Evolutionary conservation across 2,797 vertebrate species (phyloP).

Genomic region (Decapterus maruadsi): DNA sequence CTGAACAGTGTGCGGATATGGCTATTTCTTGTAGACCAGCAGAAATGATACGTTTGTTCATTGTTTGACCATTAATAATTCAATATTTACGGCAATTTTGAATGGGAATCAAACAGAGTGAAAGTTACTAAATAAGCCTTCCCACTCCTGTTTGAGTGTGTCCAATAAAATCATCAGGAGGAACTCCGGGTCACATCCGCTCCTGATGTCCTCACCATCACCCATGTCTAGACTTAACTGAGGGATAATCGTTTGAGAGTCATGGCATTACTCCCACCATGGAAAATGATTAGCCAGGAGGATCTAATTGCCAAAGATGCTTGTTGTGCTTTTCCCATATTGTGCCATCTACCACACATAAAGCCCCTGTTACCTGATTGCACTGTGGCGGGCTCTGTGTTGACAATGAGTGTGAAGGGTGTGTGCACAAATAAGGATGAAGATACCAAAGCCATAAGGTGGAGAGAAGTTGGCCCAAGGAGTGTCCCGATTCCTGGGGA

Average conservation of each 20-base stretch:
- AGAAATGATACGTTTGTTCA: not conserved
- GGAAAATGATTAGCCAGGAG: slow-evolving; percentile 16
- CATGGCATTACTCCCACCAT: slow-evolving; percentile 2
- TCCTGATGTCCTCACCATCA: slow-evolving; percentile 5
- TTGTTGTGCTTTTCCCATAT: slow-evolving; percentile 19
- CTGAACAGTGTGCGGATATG: not conserved
- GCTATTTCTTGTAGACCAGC: not conserved
- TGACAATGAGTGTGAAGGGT: slow-evolving; percentile 47
- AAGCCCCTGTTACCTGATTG: not conserved
- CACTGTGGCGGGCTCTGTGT: slow-evolving; percentile 23
- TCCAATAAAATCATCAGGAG: not conserved
- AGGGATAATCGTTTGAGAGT: slow-evolving; percentile 12
- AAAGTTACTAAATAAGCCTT: not conserved
- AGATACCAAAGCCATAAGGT: slow-evolving; percentile 57
- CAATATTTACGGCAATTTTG: not conserved
- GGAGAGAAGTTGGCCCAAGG: slow-evolving; percentile 73
- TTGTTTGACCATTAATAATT: not conserved
- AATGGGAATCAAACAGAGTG: not conserved
- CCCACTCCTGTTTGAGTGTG: not conserved
- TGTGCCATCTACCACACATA: slow-evolving; percentile 9
- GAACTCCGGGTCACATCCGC: slow-evolving; percentile 10
- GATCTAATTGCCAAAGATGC: slow-evolving; percentile 20
- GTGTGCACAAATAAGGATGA: slow-evolving; percentile 63
- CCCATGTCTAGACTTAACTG: slow-evolving; percentile 38
- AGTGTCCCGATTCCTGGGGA: slow-evolving; percentile 70